These are phyloP conservation scores for Halcyon smyrnensis DNA, from an alignment of 2,797 vertebrate species.

Conservation along the genomic window DNA sequence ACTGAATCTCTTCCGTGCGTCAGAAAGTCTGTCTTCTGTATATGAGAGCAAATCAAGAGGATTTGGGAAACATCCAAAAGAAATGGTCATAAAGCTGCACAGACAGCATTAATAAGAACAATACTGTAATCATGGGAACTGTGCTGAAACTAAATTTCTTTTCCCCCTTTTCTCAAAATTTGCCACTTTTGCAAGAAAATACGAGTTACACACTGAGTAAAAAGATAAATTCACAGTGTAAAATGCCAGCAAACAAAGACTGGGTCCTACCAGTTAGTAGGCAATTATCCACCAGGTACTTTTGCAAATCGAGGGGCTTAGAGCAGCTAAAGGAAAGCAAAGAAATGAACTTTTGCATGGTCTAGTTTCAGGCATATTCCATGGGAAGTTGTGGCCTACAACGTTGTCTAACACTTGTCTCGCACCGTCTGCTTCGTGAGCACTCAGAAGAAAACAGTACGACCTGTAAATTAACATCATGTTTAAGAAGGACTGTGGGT, in stretches of 20 bases:
- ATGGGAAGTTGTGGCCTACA: neutral
- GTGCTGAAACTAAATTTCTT: neutral
- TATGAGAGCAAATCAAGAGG: neutral
- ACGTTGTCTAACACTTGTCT: neutral
- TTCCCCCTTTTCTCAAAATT: neutral
- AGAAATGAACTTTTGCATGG: neutral
- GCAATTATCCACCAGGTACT: fast-evolving
- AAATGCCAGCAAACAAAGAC: neutral
- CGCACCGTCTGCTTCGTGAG: neutral
- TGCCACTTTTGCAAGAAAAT: neutral
- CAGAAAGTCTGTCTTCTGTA: neutral
- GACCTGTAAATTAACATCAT: slow-evolving; percentile 19
- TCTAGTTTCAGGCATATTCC: neutral
- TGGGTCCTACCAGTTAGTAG: neutral
- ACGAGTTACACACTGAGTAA: neutral
- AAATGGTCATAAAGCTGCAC: neutral
- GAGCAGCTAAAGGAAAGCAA: neutral
- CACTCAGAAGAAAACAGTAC: neutral
- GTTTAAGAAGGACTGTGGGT: slow-evolving; percentile 4
- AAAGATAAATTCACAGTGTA: neutral
- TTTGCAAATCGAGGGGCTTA: fast-evolving
- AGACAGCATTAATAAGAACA: neutral
- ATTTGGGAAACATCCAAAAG: neutral
- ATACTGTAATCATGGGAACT: neutral
- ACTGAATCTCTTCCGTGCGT: neutral